Conservation (phyloP, 1,140 invertebrate species). For the Diachasmimorpha longicaudata region DNA sequence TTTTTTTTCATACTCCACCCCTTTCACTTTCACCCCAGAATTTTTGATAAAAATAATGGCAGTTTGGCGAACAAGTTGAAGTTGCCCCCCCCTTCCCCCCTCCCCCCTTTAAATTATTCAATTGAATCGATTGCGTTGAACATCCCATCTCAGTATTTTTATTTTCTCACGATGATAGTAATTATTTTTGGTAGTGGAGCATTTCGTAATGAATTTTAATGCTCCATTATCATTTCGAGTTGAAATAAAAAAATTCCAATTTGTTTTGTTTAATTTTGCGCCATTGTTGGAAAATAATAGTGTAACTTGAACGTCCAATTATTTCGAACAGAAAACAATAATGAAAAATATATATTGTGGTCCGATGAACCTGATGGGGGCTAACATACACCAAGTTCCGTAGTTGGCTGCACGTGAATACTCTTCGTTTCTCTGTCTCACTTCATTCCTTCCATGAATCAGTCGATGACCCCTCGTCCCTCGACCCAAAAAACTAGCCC, state of each 20-base stretch:
- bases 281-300: not conserved
- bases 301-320: not conserved
- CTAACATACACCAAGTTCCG: conserved; percentile 36
- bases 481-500: not conserved
- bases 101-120: not conserved
- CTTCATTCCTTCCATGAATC: conserved; percentile 4
- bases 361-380: conserved; percentile 58
- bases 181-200: too few species aligned
- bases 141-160: too few species aligned
- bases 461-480: conserved; percentile 1
- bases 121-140: not conserved
- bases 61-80: not conserved
- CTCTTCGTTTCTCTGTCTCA: conserved; percentile 21
- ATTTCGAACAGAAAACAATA: not conserved
- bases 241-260: too few species aligned
- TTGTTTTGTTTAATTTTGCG: too few species aligned
- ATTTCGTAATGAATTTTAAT: too few species aligned
- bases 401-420: conserved; percentile 56
- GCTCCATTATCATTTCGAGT: too few species aligned
- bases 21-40: not conserved
- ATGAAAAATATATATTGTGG: conserved; percentile 24
- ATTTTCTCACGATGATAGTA: too few species aligned
- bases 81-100: not conserved
- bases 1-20: not conserved
- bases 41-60: not conserved